These are phyloP conservation scores for Trilocha varians DNA, from an alignment of 2,888 invertebrate species.

Conservation along the genomic window DNA sequence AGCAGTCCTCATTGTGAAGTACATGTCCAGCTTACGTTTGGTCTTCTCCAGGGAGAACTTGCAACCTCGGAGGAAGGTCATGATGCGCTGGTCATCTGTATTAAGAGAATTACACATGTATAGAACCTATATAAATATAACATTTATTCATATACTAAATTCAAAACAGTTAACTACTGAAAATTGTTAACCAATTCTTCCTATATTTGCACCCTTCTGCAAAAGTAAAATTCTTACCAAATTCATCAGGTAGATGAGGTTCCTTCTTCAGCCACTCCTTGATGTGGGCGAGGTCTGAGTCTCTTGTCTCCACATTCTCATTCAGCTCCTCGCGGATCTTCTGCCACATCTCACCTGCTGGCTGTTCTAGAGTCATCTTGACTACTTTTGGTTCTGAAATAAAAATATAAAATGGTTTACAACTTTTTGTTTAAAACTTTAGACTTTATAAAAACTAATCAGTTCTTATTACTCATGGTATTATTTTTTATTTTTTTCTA, in stretches of 20 bases:
- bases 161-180: too few species aligned
- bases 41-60: slow-evolving; percentile 90
- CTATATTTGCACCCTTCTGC: not conserved
- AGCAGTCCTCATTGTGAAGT: slow-evolving; percentile 88
- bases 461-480: too few species aligned
- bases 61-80: slow-evolving; percentile 88
- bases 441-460: too few species aligned
- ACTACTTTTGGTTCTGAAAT: slow-evolving; percentile 44
- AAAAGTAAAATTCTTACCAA: slow-evolving; percentile 41
- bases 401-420: not conserved
- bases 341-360: slow-evolving; percentile 81
- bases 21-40: slow-evolving; percentile 90
- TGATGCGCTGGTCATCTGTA: slow-evolving; percentile 82
- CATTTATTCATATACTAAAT: too few species aligned
- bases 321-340: slow-evolving; percentile 81
- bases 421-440: too few species aligned
- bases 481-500: too few species aligned
- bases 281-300: slow-evolving; percentile 74
- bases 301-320: slow-evolving; percentile 75
- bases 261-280: slow-evolving; percentile 79
- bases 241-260: slow-evolving; percentile 77
- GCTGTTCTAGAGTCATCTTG: slow-evolving; percentile 80
- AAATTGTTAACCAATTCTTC: not conserved
- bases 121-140: not conserved
- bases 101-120: not conserved